Evolutionary conservation across 2,113 vertebrate species (phyloP), one percentile per base, ranked within the genome.

Genomic region (Macrotis lagotis): DNA sequence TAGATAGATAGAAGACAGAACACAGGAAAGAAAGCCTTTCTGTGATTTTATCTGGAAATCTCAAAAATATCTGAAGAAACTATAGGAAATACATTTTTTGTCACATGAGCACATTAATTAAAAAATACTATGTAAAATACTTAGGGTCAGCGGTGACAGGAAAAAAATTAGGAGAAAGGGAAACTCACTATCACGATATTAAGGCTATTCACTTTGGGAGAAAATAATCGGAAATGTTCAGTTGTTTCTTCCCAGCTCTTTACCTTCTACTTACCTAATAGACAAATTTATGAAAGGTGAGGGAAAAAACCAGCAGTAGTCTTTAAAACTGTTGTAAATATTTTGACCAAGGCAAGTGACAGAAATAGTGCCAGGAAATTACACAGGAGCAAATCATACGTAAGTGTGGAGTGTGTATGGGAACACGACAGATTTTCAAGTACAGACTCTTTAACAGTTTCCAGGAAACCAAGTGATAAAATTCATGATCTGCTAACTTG

Each of bases 241-340:
- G 19, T 47, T 93, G 0, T 51, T 88, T 95, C 51, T n/a, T 31
- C 91, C 44, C 91, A 90, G 24, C 52, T 96, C 83, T 8, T 88
- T 52, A 52, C 49, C 91, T 47, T 92, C 19, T 88, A 50, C 59
- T 89, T 92, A 50, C 26, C 88, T 12, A 92, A 92, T 89, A 89
- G 93, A 90, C 90, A 50, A 22, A 7, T 48, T 66, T 50, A 25
- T 66, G 91, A 88, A 90, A 92, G 51, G 53, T 66, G 55, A 52
- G 51, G 47, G 37, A 48, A 26, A 50, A 25, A 44, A 44, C 66
- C n/a, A 44, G 66, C 66, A 44, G 16, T 44, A 44, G 37, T 44
- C 3, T 95, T 92, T 48, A 90, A 96, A 90, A 48, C 12, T 90
- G 37, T 90, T 83, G 49, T 44, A 89, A 96, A 90, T 94, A 89